Evolutionary conservation across 2,888 invertebrate species (phyloP).

Genomic region (Frankliniella intonsa): DNA sequence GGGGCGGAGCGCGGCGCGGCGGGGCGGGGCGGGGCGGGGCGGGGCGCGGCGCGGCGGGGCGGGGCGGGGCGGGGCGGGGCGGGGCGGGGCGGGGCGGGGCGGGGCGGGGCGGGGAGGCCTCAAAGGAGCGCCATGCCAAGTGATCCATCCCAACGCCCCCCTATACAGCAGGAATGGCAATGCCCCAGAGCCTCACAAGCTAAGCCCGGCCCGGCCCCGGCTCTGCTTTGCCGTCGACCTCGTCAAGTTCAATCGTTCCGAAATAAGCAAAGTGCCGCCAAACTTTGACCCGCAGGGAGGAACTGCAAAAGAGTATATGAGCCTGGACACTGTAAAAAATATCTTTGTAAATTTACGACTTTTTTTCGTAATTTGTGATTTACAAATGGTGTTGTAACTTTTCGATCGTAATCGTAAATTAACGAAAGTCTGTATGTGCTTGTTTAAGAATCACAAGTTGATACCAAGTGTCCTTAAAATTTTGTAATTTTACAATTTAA

Average conservation of each 20-base stretch:
- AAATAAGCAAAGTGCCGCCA: neutral
- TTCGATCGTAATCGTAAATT: too few species aligned
- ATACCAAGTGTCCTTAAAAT: too few species aligned
- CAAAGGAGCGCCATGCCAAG: neutral
- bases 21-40: neutral
- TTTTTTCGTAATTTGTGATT: too few species aligned
- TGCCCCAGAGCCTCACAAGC: neutral
- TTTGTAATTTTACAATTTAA: too few species aligned
- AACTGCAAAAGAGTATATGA: neutral
- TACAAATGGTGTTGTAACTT: too few species aligned
- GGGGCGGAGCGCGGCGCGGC: too few species aligned
- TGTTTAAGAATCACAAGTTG: too few species aligned
- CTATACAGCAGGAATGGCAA: neutral
- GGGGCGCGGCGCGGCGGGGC: neutral
- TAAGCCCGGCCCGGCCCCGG: neutral
- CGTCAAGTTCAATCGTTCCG: neutral
- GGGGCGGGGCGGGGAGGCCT: neutral
- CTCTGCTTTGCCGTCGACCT: neutral
- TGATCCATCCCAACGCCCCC: neutral
- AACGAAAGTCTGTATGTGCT: too few species aligned
- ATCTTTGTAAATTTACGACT: too few species aligned
- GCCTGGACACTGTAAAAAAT: neutral
- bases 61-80: neutral
- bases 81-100: too few species aligned
- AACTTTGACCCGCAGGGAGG: neutral